phyloP scores from a whole-genome alignment of 37 sponge, comb jelly and placozoan genomes.

The Bolinopsis microptera region DNA sequence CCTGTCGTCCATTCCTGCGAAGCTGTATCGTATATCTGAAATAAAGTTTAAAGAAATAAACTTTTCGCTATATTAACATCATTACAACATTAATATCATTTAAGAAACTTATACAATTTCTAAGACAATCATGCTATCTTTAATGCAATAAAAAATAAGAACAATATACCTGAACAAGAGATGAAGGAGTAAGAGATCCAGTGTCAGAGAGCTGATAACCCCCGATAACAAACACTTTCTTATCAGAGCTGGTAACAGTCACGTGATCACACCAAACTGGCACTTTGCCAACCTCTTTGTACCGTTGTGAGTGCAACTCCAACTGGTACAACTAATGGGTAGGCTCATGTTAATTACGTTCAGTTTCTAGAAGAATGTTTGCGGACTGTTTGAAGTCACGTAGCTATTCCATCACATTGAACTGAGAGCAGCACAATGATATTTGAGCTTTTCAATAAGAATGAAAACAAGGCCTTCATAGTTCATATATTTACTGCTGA shows the following conservation, averaged over 20 bases:
- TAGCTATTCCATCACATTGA: too few species aligned
- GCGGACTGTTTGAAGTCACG: too few species aligned
- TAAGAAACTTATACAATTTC: too few species aligned
- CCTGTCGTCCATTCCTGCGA: neutral
- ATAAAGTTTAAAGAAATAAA: neutral
- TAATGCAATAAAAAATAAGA: too few species aligned
- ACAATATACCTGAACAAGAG: neutral
- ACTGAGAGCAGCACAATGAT: too few species aligned
- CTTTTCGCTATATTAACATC: neutral
- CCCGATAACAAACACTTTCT: neutral
- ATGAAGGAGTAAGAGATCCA: neutral
- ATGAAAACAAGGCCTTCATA: too few species aligned
- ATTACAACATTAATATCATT: too few species aligned
- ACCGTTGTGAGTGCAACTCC: neutral
- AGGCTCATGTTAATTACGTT: too few species aligned
- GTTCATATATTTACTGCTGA: too few species aligned
- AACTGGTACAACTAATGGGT: neutral
- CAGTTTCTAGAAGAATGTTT: too few species aligned
- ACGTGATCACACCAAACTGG: neutral
- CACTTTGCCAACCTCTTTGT: neutral
- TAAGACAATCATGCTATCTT: too few species aligned
- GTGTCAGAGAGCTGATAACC: neutral
- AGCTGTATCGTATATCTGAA: neutral
- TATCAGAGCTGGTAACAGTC: neutral
- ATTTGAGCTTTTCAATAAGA: too few species aligned